A percentile compares a stretch with the other conserved stretches of the same genome.
Evolutionary conservation across 2,888 invertebrate species (phyloP).

Genomic region (Lochmaea capreae): DNA sequence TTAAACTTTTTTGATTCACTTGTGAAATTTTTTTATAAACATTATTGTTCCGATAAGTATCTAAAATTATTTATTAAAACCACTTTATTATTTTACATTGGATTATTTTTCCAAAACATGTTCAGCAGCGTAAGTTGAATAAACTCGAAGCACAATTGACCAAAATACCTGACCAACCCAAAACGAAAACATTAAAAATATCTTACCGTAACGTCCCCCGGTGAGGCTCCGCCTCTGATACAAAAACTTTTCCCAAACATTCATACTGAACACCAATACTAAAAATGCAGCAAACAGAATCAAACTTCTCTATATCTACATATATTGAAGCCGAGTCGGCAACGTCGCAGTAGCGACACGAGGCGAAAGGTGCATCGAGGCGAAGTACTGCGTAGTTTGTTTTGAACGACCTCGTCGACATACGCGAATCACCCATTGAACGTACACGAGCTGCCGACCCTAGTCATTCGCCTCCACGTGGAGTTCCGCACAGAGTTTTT

Average conservation of each 20-base stretch:
- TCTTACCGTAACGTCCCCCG: constrained; percentile 14
- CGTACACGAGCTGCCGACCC: constrained; percentile 68
- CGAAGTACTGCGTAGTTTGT: constrained; percentile 68
- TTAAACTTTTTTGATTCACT: neutral
- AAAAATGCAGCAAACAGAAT: constrained; percentile 14
- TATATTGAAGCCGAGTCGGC: constrained; percentile 33
- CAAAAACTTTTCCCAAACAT: constrained; percentile 19
- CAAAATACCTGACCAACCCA: constrained; percentile 19
- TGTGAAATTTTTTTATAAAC: neutral
- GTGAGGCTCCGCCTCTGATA: neutral
- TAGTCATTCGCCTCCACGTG: constrained; percentile 69
- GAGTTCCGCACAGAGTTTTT: constrained; percentile 62
- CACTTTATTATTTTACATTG: neutral
- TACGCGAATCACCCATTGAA: constrained; percentile 52
- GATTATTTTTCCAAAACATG: constrained; percentile 2
- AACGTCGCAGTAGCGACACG: constrained; percentile 55
- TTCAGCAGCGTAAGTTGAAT: constrained; percentile 5
- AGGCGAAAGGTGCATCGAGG: constrained; percentile 66
- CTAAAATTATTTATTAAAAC: neutral
- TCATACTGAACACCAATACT: constrained; percentile 20
- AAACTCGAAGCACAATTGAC: constrained; percentile 3
- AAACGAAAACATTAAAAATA: constrained; percentile 6
- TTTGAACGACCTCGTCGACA: constrained; percentile 56
- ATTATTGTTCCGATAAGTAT: no score
- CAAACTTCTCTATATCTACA: constrained; percentile 21